These are phyloP conservation scores for Periophthalmodon schlosseri DNA, from an alignment of 2,113 vertebrate genomes.

Conservation along the genomic window DNA sequence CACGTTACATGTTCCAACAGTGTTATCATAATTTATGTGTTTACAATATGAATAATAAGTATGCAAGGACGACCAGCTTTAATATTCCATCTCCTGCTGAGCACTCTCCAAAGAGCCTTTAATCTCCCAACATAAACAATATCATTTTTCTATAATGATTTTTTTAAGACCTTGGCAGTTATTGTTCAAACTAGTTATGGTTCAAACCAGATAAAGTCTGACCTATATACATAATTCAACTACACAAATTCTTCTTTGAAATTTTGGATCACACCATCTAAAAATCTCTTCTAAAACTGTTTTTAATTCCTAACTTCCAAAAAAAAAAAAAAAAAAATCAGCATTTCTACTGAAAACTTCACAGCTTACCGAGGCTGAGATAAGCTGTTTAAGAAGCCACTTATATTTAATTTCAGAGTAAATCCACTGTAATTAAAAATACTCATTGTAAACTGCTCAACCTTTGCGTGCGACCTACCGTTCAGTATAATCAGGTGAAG, in stretches of 20 bases:
- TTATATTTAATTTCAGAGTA: slow-evolving; percentile 76
- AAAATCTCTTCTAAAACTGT: background rate
- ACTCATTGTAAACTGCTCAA: slow-evolving; percentile 79
- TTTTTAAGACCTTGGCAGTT: too few species aligned
- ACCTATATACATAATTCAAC: too few species aligned
- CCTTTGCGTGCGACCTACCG: slow-evolving; percentile 71
- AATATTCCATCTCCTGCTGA: background rate
- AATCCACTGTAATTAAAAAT: slow-evolving; percentile 81
- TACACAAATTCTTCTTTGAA: too few species aligned
- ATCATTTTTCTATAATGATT: background rate
- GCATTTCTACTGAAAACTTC: background rate
- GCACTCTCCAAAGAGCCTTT: background rate
- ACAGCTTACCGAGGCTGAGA: slow-evolving; percentile 48
- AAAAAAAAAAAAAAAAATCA: background rate
- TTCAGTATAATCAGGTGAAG: slow-evolving; percentile 76
- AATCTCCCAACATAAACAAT: background rate
- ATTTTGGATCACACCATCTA: too few species aligned
- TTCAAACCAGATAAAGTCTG: too few species aligned
- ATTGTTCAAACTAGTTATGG: too few species aligned
- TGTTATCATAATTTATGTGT: slow-evolving; percentile 2
- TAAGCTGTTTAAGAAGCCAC: slow-evolving; percentile 75
- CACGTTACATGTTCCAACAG: background rate
- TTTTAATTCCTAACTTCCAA: background rate
- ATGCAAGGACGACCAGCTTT: background rate
- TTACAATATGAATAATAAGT: background rate